phyloP scores from a whole-genome alignment of 2,113 vertebrate genomes.

The Eleginops maclovinus region DNA sequence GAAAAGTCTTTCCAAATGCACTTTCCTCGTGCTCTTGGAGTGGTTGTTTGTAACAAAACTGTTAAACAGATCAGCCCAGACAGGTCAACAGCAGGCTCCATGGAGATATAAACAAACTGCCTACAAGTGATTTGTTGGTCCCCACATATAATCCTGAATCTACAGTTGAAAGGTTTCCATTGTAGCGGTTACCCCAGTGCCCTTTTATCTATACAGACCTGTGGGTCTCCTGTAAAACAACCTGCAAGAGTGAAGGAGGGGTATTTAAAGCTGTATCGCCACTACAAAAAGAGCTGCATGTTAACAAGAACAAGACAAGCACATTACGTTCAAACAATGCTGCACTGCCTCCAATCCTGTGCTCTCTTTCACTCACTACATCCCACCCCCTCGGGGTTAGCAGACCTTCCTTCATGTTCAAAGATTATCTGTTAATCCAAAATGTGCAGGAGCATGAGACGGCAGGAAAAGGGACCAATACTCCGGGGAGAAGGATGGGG shows the following conservation, averaged over 20 bases:
- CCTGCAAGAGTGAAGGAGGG: conserved; percentile 60
- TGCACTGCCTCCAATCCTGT: conserved; percentile 74
- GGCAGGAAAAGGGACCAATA: conserved; percentile 76
- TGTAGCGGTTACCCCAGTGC: not conserved
- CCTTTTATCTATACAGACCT: conserved; percentile 64
- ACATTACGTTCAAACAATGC: conserved; percentile 84
- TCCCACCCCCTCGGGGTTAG: conserved; percentile 78
- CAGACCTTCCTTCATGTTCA: conserved; percentile 87
- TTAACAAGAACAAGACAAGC: conserved; percentile 85
- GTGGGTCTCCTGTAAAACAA: conserved; percentile 65
- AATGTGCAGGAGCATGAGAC: conserved; percentile 85
- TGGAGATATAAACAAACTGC: conserved; percentile 26
- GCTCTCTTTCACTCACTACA: conserved; percentile 76
- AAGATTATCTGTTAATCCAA: conserved; percentile 90
- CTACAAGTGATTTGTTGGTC: conserved; percentile 39
- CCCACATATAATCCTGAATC: conserved; percentile 18
- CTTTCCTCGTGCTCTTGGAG: not conserved
- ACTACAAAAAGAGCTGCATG: conserved; percentile 78
- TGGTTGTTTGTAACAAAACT: conserved; percentile 18
- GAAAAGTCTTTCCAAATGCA: conserved; percentile 11
- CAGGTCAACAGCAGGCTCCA: conserved; percentile 41
- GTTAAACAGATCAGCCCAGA: conserved; percentile 29
- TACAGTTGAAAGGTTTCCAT: conserved; percentile 22
- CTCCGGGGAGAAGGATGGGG: conserved; percentile 63
- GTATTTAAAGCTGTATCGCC: conserved; percentile 66